Base-by-base conservation (phyloP, 2,113 vertebrate genomes). In the Eolophus roseicapilla region DNA sequence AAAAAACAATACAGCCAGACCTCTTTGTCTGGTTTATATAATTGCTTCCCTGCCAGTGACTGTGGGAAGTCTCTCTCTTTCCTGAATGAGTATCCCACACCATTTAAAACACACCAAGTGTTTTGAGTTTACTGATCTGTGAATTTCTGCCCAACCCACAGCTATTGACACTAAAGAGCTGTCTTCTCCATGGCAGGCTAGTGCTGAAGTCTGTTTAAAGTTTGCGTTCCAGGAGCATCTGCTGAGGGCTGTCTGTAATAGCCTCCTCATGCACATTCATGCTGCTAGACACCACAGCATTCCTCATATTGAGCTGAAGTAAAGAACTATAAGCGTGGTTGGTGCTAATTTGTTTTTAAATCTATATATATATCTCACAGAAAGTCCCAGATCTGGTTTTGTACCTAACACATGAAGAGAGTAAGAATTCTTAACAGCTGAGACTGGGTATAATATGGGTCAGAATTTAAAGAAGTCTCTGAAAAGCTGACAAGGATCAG, bases 51-150 rank as follows among this genome's bases (percentile, higher is more conserved):
- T 82, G 43, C 21, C 52, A 82, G n/a, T 27, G 78, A 79, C 9
- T 82, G 55, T 41, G 55, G 39, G 69, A 95, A 84, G 43, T 37
- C 37, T 79, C 29, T 44, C 14, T 77, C 33, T 64, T 90, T 88
- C 59, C 65, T 44, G 59, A 88, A 44, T 29, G 23, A 73, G 20
- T 62, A 39, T 92, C 35, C 57, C 12, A 76, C 4, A 4, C 13
- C 16, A 28, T 79, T 73, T 62, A 43, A 85, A 86, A 88, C 28
- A 27, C 29, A 67, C 21, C 49, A 91, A 89, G 64, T 55, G 6
- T 88, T 94, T 94, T 79, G 33, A 71, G 87, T 90, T 92, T 95
- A 47, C 19, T 76, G 43, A 73, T 90, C 49, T 75, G 29, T 60
- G 69, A 81, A 49, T 53, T n/a, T 84, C 76, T 76, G 50, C 63